phyloP scores from a whole-genome alignment of 2,113 vertebrate genomes.

The Ciconia maguari region DNA sequence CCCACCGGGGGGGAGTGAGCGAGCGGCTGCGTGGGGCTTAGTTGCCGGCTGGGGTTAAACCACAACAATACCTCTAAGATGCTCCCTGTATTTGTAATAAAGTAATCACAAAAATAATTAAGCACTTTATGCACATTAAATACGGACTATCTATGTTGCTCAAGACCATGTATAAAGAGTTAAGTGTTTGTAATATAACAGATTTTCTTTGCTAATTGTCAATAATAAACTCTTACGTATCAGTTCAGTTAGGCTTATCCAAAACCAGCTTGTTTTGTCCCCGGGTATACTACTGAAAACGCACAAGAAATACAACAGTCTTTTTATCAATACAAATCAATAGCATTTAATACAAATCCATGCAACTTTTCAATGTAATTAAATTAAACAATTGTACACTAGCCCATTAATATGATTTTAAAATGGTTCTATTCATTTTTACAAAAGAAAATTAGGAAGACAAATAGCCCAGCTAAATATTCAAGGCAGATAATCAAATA shows the following conservation, averaged over 20 bases:
- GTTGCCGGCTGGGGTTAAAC: neutral
- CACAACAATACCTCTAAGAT: neutral
- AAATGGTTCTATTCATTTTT: neutral
- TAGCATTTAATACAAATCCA: neutral
- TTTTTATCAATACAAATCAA: neutral
- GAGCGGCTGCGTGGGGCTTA: neutral
- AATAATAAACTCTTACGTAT: neutral
- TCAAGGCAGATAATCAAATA: neutral
- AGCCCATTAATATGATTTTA: neutral
- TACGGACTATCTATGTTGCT: neutral
- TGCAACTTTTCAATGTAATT: neutral
- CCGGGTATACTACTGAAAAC: accelerated
- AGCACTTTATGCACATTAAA: neutral
- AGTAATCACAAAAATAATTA: neutral
- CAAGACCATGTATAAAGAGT: neutral
- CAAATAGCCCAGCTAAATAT: neutral
- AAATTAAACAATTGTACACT: neutral
- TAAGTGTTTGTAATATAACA: neutral
- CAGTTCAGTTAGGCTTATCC: neutral
- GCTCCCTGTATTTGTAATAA: neutral
- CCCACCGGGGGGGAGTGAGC: accelerated
- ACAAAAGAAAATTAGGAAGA: neutral
- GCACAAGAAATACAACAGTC: neutral
- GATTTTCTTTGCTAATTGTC: neutral
- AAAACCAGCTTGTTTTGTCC: neutral